Base-by-base conservation (phyloP, 1,140 invertebrate genomes). In the Matsumurasca onukii region DNA sequence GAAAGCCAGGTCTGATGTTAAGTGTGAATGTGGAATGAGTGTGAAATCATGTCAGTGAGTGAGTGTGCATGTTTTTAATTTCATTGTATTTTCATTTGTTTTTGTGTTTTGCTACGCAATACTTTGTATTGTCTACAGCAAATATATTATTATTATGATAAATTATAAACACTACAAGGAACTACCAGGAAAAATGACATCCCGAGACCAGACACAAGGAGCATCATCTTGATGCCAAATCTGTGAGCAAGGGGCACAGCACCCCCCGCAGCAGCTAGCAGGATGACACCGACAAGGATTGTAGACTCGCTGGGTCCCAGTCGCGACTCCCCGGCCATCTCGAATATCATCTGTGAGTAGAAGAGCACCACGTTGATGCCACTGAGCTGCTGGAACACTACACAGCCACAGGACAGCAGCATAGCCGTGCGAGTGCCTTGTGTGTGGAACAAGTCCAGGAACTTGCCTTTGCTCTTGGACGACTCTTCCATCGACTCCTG, bases 231-330 rank as follows among this genome's bases (percentile, higher is more conserved):
- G 69, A 93, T 84, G 9, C 93, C 93, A 17, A 88, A 81, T 49
- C 85, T 83, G 73, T 94, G 92, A 20, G 91, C 90, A 17, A 94
- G 80, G 0, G 90, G 68, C 0, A 90, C 89, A 0, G 91, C 89
- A 0, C 88, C 77, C 0, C 78, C 80, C 0, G 89, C 90, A 0
- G 91, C 87, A 0, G 85, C 49, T 1, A 94, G 79, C 79, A 90
- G 88, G 0, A 93, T 89, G n/a, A 83, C 74, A 17, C 91, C 93
- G 68, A 96, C 85, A 27, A 95, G 87, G 61, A 95, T 94, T 0
- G 93, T 88, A 0, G 87, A 86, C 31, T 88, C 77, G 24, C 83
- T 81, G 0, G 86, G 79, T 24, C 86, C 77, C 0, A 93, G 71
- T 0, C 75, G 76, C 0, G 84, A 85, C 25, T 59, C 24, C 0